Evolutionary conservation across 2,113 vertebrate genomes (phyloP).

Genomic region (Alectura lathami): DNA sequence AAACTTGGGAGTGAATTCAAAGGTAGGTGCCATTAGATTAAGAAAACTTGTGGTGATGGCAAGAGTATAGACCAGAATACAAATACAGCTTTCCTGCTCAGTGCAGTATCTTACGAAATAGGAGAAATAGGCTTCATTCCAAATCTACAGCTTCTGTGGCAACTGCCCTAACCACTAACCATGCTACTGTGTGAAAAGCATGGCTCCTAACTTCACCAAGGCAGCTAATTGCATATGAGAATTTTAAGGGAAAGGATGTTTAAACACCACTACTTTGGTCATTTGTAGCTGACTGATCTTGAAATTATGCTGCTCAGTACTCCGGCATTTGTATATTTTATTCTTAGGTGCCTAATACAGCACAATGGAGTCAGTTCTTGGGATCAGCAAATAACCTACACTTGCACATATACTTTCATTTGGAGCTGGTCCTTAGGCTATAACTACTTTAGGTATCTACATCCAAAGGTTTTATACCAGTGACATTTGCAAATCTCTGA

Average conservation of each 20-base stretch:
- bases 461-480: background rate
- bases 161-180: background rate
- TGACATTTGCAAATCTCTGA: constrained; percentile 33
- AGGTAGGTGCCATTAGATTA: background rate
- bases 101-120: background rate
- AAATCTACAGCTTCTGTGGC: background rate
- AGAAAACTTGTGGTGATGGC: background rate
- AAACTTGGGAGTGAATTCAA: background rate
- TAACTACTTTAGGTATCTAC: background rate
- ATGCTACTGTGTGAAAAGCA: background rate
- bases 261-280: background rate
- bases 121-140: background rate
- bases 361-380: background rate
- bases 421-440: background rate
- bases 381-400: background rate
- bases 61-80: background rate
- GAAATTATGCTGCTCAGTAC: background rate
- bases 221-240: background rate
- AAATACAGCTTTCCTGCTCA: background rate
- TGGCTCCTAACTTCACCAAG: background rate
- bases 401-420: background rate
- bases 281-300: background rate
- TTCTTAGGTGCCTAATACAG: background rate
- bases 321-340: background rate
- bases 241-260: background rate